phyloP scores from a whole-genome alignment of 2,797 vertebrate genomes.

The Holocentrus rufus region DNA sequence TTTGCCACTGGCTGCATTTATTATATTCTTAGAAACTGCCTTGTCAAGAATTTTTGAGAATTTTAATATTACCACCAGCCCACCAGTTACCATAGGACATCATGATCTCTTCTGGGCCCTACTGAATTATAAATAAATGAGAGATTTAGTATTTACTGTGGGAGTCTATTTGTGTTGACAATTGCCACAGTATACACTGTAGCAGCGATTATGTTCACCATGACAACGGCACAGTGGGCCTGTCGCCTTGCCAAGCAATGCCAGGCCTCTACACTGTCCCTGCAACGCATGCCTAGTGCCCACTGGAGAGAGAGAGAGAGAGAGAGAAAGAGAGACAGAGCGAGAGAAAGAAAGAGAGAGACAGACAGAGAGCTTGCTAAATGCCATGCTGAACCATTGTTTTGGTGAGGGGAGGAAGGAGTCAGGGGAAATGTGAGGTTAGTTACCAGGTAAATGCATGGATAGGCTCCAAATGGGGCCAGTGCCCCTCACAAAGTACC shows the following conservation, averaged over 20 bases:
- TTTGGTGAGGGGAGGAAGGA: conserved; percentile 38
- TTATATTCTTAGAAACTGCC: not conserved
- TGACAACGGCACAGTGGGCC: conserved; percentile 62
- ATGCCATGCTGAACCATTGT: conserved; percentile 52
- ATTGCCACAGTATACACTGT: conserved; percentile 29
- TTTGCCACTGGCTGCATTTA: not conserved
- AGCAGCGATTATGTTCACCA: conserved; percentile 63
- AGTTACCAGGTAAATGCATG: conserved; percentile 46
- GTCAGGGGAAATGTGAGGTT: conserved; percentile 44
- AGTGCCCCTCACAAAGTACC: conserved; percentile 31
- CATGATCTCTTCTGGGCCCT: not conserved
- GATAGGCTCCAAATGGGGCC: conserved; percentile 47
- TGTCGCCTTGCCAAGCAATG: conserved; percentile 59
- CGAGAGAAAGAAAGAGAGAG: conserved; percentile 56
- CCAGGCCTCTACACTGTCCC: conserved; percentile 56
- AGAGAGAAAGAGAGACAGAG: conserved; percentile 56
- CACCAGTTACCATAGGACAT: not conserved
- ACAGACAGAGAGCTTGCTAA: conserved; percentile 61
- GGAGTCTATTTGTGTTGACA: conserved; percentile 2
- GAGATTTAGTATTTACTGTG: not conserved
- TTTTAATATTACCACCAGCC: not conserved
- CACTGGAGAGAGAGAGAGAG: conserved; percentile 35
- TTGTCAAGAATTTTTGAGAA: not conserved
- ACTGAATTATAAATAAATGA: not conserved
- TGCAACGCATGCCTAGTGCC: conserved; percentile 50